phyloP scores from a whole-genome alignment of 2,888 invertebrate species.

The Clostera curtula region DNA sequence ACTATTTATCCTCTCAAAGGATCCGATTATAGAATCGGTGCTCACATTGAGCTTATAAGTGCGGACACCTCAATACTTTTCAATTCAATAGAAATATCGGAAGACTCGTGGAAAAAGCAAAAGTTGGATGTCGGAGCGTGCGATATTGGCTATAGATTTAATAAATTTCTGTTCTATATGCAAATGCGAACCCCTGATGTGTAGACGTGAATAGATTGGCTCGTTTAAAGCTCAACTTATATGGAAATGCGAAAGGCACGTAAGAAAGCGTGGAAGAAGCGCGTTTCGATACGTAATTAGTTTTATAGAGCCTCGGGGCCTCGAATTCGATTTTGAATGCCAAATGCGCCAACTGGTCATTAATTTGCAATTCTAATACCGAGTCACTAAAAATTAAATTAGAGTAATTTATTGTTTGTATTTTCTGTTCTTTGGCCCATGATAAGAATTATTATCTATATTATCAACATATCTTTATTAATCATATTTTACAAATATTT shows the following conservation, averaged over 20 bases:
- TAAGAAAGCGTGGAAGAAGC: conserved; percentile 72
- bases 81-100: conserved; percentile 57
- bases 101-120: conserved; percentile 55
- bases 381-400: conserved; percentile 38
- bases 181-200: conserved; percentile 74
- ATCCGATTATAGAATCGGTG: too few relatives aligned
- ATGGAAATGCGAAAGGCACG: conserved; percentile 74
- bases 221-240: conserved; percentile 75
- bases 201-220: conserved; percentile 76
- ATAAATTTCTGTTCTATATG: conserved; percentile 76
- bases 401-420: conserved; percentile 26
- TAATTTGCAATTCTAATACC: conserved; percentile 56
- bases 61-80: conserved; percentile 28
- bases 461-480: too few relatives aligned
- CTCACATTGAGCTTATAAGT: conserved; percentile 15
- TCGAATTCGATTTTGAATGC: conserved; percentile 57
- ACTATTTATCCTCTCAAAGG: too few relatives aligned
- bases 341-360: conserved; percentile 48
- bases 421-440: too few relatives aligned
- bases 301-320: conserved; percentile 59
- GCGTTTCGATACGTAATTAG: conserved; percentile 72
- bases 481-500: too few relatives aligned
- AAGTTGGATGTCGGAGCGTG: conserved; percentile 68
- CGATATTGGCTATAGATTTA: conserved; percentile 75
- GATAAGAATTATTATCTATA: too few relatives aligned